A percentile compares a stretch with the other conserved stretches of the same genome.
phyloP scores from a whole-genome alignment of 2,888 invertebrate species.

The Esperia sulphurella region DNA sequence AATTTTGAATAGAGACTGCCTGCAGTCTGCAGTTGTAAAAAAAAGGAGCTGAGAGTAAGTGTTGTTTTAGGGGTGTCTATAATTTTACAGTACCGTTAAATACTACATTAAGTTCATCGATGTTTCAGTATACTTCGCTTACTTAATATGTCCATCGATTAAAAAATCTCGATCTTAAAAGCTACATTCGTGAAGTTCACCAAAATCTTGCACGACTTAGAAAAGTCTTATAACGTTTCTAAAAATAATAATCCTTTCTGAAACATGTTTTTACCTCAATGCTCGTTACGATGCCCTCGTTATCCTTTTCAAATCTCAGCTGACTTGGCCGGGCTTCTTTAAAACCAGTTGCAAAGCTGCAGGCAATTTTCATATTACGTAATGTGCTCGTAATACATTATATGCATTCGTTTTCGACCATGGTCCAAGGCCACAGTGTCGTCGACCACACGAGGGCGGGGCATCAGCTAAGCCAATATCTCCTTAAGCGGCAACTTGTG shows the following conservation, averaged over 20 bases:
- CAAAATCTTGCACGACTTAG: background rate
- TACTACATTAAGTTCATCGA: no score
- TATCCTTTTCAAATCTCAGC: constrained; percentile 42
- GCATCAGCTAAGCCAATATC: constrained; percentile 55
- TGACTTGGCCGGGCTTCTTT: constrained; percentile 40
- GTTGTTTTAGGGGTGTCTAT: no score
- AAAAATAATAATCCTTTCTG: constrained; percentile 28
- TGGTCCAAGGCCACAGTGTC: constrained; percentile 47
- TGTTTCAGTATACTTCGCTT: no score
- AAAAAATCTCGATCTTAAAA: no score
- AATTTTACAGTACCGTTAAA: no score
- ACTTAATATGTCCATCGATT: no score
- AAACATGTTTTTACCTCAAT: constrained; percentile 27
- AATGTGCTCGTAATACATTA: constrained; percentile 28
- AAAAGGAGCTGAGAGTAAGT: no score
- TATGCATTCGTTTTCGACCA: constrained; percentile 55
- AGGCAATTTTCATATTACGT: constrained; percentile 53
- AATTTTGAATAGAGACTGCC: no score
- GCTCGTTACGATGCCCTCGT: constrained; percentile 19
- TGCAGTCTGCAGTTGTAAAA: no score
- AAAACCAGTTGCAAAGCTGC: constrained; percentile 65
- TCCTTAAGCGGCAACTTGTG: constrained; percentile 57
- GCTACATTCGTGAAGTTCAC: no score
- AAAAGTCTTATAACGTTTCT: constrained; percentile 15
- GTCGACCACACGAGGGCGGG: constrained; percentile 53